A percentile compares a stretch with the other conserved stretches of the same genome.
phyloP scores from a whole-genome alignment of 2,888 invertebrate species.

The Geophilus truncorum region DNA sequence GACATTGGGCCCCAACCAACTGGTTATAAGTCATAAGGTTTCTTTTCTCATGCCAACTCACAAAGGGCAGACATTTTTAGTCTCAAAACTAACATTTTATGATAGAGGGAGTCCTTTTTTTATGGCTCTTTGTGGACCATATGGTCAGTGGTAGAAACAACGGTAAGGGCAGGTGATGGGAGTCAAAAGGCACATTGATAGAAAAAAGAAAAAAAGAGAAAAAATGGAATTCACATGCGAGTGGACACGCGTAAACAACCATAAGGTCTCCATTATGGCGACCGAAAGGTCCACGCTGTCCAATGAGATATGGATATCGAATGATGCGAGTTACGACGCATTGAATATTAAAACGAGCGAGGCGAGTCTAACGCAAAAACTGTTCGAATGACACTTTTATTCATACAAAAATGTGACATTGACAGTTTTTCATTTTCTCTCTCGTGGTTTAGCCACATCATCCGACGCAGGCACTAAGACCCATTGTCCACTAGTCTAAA shows the following conservation, averaged over 20 bases:
- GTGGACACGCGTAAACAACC: slow-evolving; percentile 10
- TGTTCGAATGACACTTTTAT: too few species aligned
- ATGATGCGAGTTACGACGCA: neutral
- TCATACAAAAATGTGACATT: too few species aligned
- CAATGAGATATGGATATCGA: neutral
- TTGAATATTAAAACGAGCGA: too few species aligned
- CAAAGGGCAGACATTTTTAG: slow-evolving; percentile 2
- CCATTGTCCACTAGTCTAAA: too few species aligned
- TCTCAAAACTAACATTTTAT: slow-evolving; percentile 19
- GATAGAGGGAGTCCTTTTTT: slow-evolving; percentile 17
- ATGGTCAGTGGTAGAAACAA: slow-evolving; percentile 16
- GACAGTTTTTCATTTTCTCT: too few species aligned
- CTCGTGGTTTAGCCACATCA: too few species aligned
- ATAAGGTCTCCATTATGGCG: neutral
- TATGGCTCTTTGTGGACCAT: slow-evolving; percentile 20
- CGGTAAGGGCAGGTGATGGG: slow-evolving; percentile 4
- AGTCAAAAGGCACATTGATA: neutral
- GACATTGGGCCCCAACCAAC: slow-evolving; percentile 16
- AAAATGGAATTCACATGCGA: neutral
- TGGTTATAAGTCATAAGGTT: slow-evolving; percentile 20
- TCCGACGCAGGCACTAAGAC: too few species aligned
- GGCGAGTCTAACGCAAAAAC: too few species aligned
- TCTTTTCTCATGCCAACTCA: slow-evolving; percentile 3
- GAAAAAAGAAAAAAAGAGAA: neutral
- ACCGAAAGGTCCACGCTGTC: neutral